These are phyloP conservation scores for Cepphus grylle DNA, from an alignment of 2,113 vertebrate genomes.

Conservation along the genomic window DNA sequence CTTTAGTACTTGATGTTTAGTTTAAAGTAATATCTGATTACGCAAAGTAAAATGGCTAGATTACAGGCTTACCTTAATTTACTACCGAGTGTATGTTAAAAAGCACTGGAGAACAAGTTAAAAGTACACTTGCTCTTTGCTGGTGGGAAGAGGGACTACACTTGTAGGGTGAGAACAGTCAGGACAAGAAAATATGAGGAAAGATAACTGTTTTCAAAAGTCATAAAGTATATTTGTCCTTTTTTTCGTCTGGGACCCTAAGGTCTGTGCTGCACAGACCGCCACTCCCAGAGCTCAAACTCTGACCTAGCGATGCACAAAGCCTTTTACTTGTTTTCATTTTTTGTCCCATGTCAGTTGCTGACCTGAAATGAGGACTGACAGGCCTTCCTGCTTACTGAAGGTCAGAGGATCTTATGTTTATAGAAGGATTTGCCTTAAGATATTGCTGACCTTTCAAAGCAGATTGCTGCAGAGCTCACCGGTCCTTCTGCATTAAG, in stretches of 20 bases:
- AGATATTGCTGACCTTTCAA: conserved; percentile 77
- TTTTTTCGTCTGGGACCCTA: not conserved
- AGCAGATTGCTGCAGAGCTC: conserved; percentile 20
- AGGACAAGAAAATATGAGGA: not conserved
- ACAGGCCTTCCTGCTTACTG: conserved; percentile 50
- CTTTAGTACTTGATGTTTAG: not conserved
- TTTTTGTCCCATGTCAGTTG: conserved; percentile 12
- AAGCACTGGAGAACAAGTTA: not conserved
- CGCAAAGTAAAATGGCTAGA: not conserved
- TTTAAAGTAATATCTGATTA: not conserved
- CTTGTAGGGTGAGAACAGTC: not conserved
- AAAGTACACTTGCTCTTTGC: not conserved
- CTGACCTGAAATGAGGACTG: conserved; percentile 65
- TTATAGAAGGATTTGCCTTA: conserved; percentile 67
- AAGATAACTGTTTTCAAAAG: not conserved
- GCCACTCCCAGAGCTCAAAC: not conserved
- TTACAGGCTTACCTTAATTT: not conserved
- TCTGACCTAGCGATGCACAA: not conserved
- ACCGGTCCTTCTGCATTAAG: not conserved
- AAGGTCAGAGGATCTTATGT: conserved; percentile 57
- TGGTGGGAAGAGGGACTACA: not conserved
- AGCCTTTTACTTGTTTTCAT: not conserved
- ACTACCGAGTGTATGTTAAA: not conserved
- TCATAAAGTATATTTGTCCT: not conserved
- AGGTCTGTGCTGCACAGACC: not conserved